Evolutionary conservation across 2,797 vertebrate genomes (phyloP).

Genomic region (Eospalax fontanierii): DNA sequence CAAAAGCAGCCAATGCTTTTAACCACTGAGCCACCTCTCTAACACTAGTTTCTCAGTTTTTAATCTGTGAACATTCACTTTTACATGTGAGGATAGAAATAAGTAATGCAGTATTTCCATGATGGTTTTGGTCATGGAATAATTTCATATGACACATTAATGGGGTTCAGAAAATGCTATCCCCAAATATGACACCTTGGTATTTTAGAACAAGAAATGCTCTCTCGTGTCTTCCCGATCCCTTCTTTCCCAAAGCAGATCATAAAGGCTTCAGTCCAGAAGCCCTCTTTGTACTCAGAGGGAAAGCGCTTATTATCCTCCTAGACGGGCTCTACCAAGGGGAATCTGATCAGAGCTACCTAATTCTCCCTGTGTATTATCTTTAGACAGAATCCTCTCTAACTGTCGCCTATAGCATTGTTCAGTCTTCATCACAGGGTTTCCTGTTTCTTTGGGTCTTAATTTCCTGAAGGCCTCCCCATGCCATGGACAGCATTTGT

Average conservation of each 20-base stretch:
- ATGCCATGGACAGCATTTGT: neutral
- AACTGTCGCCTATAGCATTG: neutral
- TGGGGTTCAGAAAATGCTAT: neutral
- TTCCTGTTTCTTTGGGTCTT: constrained; percentile 5
- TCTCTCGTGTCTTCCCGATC: neutral
- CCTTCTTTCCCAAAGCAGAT: neutral
- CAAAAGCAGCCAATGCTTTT: neutral
- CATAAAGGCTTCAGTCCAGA: neutral
- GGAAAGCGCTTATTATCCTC: neutral
- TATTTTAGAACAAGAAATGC: neutral
- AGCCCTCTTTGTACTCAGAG: neutral
- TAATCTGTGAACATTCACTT: constrained; percentile 13
- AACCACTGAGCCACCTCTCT: neutral
- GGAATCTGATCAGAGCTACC: too few relatives aligned
- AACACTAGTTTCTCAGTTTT: neutral
- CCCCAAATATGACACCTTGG: neutral
- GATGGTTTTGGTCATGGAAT: constrained; percentile 19
- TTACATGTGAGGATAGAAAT: constrained; percentile 15
- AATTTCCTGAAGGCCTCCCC: neutral
- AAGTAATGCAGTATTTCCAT: neutral
- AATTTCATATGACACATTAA: neutral
- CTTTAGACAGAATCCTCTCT: neutral
- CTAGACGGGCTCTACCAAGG: too few relatives aligned
- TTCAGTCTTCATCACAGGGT: neutral
- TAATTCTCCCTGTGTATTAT: too few relatives aligned